Percentiles rank a stretch among this genome's conserved stretches.
Evolutionary conservation across 1,140 invertebrate species (phyloP).

Genomic region (Odontomachus brunneus): DNA sequence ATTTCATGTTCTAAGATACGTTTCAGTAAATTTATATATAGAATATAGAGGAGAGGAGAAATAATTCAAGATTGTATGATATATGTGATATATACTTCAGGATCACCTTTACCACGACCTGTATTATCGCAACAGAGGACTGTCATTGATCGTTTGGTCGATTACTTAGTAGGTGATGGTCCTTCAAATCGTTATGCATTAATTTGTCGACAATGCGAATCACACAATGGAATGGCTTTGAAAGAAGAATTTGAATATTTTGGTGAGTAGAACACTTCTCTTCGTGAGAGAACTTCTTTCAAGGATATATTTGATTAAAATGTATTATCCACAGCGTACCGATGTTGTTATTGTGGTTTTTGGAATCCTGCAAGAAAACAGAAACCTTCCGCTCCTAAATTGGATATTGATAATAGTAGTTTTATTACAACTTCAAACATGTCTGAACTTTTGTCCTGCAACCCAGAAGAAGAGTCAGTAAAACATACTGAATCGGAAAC

Average conservation of each 20-base stretch:
- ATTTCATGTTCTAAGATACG: neutral
- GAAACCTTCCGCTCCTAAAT: constrained; percentile 90
- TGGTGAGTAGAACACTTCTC: constrained; percentile 84
- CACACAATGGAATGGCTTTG: constrained; percentile 99
- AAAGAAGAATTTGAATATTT: constrained; percentile 98
- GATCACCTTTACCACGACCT: constrained; percentile 82
- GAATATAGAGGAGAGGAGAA: neutral
- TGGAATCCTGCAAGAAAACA: constrained; percentile 94
- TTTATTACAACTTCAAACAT: neutral
- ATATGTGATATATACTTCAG: constrained; percentile 52
- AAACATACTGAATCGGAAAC: constrained; percentile 33
- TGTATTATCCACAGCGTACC: constrained; percentile 87
- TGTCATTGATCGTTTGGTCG: constrained; percentile 94
- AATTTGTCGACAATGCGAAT: constrained; percentile 95
- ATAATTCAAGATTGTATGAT: constrained; percentile 2
- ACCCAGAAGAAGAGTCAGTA: neutral
- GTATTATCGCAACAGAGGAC: constrained; percentile 87
- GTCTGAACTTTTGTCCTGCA: neutral
- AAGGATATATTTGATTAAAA: constrained; percentile 7
- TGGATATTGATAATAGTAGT: constrained; percentile 73
- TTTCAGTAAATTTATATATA: constrained; percentile 5
- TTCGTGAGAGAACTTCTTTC: constrained; percentile 25
- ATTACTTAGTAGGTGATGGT: constrained; percentile 98
- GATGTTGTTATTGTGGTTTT: constrained; percentile 94
- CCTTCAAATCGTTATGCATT: constrained; percentile 97